Percentiles rank a stretch among this genome's conserved stretches.
Conservation (phyloP, 2,888 invertebrate genomes). For the Brachyopa scutellaris region DNA sequence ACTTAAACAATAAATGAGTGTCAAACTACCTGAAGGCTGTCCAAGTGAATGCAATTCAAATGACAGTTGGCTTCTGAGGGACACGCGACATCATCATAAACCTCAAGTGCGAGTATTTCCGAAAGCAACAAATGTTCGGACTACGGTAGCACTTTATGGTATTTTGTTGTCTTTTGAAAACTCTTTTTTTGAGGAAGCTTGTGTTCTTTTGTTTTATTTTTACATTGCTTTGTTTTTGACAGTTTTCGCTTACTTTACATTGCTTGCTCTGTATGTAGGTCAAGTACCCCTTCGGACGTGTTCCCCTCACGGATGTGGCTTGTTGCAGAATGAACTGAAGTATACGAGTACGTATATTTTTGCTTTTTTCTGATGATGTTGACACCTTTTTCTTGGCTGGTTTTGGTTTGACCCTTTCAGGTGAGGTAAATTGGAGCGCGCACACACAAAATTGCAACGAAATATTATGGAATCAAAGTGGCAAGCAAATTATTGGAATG, state of each 20-base stretch:
- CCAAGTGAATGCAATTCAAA: not conserved
- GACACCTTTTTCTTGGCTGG: slow-evolving; percentile 48
- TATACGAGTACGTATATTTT: no score
- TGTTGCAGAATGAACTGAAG: slow-evolving; percentile 32
- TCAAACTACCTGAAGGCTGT: slow-evolving; percentile 8
- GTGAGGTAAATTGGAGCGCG: slow-evolving; percentile 61
- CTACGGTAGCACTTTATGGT: no score
- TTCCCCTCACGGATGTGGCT: not conserved
- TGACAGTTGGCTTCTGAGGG: slow-evolving; percentile 24
- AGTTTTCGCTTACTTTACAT: slow-evolving; percentile 22
- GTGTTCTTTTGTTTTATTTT: not conserved
- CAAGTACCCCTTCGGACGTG: slow-evolving; percentile 29
- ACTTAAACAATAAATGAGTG: not conserved
- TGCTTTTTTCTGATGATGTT: slow-evolving; percentile 53
- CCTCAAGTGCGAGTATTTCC: slow-evolving; percentile 44
- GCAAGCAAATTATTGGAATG: slow-evolving; percentile 32
- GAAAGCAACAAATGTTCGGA: no score
- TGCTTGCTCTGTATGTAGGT: slow-evolving; percentile 25
- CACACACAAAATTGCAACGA: not conserved
- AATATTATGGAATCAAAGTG: slow-evolving; percentile 23
- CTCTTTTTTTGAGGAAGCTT: not conserved
- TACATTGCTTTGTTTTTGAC: slow-evolving; percentile 37
- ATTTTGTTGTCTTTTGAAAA: no score
- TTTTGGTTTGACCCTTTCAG: slow-evolving; percentile 51
- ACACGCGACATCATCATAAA: slow-evolving; percentile 38